Evolutionary conservation across 2,888 invertebrate genomes (phyloP).

Genomic region (Steinernema hermaphroditum): DNA sequence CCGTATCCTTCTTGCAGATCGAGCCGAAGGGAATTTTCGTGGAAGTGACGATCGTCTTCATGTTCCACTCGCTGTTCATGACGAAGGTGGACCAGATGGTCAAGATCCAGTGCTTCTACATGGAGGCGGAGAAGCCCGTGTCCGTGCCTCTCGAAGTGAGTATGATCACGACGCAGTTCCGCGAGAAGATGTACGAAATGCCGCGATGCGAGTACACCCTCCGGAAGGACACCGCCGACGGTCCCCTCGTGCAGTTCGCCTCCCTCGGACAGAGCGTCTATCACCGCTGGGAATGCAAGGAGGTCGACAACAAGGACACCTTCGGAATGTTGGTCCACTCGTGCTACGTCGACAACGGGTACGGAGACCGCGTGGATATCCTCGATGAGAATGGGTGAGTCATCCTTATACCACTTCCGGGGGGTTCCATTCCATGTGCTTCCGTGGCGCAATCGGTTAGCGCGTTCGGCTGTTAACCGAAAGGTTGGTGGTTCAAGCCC

Average conservation of each 20-base stretch:
- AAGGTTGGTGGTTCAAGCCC: conserved; percentile 64
- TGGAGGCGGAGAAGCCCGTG: conserved; percentile 66
- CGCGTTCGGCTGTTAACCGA: conserved; percentile 62
- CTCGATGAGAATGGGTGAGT: conserved; percentile 58
- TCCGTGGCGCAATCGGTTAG: not conserved
- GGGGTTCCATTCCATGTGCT: not conserved
- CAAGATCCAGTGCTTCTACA: conserved; percentile 66
- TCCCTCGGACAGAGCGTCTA: conserved; percentile 58
- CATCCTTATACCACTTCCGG: too few species aligned
- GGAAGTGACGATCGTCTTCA: conserved; percentile 64
- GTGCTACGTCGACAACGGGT: conserved; percentile 65
- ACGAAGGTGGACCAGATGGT: conserved; percentile 67
- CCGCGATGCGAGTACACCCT: conserved; percentile 65
- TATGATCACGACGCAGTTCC: conserved; percentile 66
- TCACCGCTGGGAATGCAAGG: conserved; percentile 66
- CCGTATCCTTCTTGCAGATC: conserved; percentile 50
- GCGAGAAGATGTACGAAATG: conserved; percentile 65
- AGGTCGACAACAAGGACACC: conserved; percentile 60
- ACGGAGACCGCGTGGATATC: conserved; percentile 63
- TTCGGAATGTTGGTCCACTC: conserved; percentile 67
- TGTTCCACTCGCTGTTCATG: conserved; percentile 61
- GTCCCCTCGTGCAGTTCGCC: conserved; percentile 63
- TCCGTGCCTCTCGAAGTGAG: conserved; percentile 64
- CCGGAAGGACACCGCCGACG: conserved; percentile 60
- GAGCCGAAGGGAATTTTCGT: conserved; percentile 65